phyloP scores from a whole-genome alignment of 2,888 invertebrate genomes.

The Drosophila aldrichi region DNA sequence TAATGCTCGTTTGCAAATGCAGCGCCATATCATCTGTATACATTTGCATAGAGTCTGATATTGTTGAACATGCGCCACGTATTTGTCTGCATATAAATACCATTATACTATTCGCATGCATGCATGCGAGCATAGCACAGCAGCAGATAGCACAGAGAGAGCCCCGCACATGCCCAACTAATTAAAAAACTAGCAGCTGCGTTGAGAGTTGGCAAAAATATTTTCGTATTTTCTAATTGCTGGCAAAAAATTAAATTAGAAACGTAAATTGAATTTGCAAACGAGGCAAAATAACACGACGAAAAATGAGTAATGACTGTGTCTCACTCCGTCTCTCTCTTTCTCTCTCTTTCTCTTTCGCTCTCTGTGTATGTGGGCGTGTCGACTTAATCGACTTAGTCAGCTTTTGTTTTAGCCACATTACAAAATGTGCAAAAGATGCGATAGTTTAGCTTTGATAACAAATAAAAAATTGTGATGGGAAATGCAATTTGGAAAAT shows the following conservation, averaged over 20 bases:
- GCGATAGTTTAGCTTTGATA: constrained; percentile 15
- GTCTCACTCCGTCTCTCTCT: neutral
- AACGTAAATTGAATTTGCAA: constrained; percentile 72
- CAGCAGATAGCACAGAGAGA: constrained; percentile 7
- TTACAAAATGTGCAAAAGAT: constrained; percentile 43
- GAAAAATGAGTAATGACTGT: constrained; percentile 67
- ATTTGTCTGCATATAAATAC: constrained; percentile 12
- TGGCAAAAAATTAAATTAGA: constrained; percentile 68
- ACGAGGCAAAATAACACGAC: constrained; percentile 62
- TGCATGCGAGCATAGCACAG: neutral
- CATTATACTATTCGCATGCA: constrained; percentile 38
- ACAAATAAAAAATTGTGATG: constrained; percentile 10
- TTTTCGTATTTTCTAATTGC: constrained; percentile 70
- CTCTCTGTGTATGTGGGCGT: constrained; percentile 14
- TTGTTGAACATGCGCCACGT: constrained; percentile 3
- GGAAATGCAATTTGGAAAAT: constrained; percentile 71
- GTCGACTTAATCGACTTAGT: constrained; percentile 49
- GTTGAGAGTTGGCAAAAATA: constrained; percentile 63
- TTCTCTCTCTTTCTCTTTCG: neutral
- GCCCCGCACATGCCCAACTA: constrained; percentile 48
- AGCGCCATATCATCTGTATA: constrained; percentile 1
- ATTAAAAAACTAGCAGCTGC: constrained; percentile 64
- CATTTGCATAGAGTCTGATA: constrained; percentile 14
- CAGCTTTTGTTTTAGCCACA: constrained; percentile 42
- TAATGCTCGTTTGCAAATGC: constrained; percentile 27